Evolutionary conservation across 2,797 vertebrate species (phyloP).

Genomic region (Pipistrellus pygmaeus): DNA sequence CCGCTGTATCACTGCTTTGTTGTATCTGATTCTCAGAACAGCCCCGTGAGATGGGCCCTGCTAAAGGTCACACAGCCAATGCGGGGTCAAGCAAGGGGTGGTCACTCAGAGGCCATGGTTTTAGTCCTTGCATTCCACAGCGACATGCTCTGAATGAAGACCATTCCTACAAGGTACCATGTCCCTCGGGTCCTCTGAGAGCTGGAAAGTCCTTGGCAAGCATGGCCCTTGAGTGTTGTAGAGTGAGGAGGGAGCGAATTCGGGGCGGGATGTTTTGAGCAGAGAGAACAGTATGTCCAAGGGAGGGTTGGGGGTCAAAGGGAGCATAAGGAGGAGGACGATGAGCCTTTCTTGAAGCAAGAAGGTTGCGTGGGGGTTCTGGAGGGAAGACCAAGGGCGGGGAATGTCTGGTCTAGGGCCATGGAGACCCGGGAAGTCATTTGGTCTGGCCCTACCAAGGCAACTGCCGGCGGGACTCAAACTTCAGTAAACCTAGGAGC

Average conservation of each 20-base stretch:
- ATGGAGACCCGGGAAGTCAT: no score
- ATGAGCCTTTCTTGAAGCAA: background rate
- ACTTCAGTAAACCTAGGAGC: no score
- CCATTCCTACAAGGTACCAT: accelerated
- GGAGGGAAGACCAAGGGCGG: no score
- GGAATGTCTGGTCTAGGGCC: no score
- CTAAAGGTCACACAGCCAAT: background rate
- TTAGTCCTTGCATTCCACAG: background rate
- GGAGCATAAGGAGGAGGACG: background rate
- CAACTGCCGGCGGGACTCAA: no score
- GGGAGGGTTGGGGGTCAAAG: background rate
- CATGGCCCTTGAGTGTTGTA: background rate
- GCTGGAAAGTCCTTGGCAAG: background rate
- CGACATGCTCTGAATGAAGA: background rate
- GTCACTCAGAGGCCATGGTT: background rate
- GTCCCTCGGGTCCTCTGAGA: background rate
- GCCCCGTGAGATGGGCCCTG: background rate
- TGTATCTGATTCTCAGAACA: background rate
- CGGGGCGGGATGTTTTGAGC: background rate
- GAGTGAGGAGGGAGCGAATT: background rate
- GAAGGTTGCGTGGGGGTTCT: no score
- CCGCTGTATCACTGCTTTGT: background rate
- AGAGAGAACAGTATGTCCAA: background rate
- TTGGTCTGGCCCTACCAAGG: no score
- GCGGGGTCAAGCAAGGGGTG: no score